Percentiles rank a stretch among this genome's conserved stretches.
Evolutionary conservation across 2,797 vertebrate genomes (phyloP).

Genomic region (Centropyge bicolor): DNA sequence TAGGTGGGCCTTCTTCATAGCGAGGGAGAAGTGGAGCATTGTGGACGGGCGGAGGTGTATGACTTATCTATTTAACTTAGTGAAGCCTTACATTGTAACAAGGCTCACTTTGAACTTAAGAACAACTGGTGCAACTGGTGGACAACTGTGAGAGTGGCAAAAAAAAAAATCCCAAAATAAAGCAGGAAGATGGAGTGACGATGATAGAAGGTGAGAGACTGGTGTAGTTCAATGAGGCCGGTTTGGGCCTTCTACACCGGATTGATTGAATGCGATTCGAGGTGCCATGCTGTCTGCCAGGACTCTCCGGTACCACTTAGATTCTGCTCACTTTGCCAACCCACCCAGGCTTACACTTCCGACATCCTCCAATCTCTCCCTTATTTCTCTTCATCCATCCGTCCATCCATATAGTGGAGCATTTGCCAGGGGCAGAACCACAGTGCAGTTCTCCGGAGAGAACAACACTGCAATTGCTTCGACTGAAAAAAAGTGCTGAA

Average conservation of each 20-base stretch:
- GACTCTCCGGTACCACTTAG: slow-evolving; percentile 62
- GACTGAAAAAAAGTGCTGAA: slow-evolving; percentile 47
- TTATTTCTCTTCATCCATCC: slow-evolving; percentile 29
- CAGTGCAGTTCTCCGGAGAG: slow-evolving; percentile 40
- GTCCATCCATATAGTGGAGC: slow-evolving; percentile 28
- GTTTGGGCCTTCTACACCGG: slow-evolving; percentile 35
- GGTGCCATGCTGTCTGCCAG: slow-evolving; percentile 75
- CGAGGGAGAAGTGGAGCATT: background rate
- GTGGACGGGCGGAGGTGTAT: background rate
- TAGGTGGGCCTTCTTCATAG: background rate
- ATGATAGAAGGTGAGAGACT: slow-evolving; percentile 37
- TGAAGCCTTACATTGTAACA: background rate
- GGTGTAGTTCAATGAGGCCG: slow-evolving; percentile 29
- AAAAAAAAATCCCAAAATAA: background rate
- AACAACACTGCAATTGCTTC: slow-evolving; percentile 52
- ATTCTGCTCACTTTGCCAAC: slow-evolving; percentile 69
- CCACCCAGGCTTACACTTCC: slow-evolving; percentile 44
- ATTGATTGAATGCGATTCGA: slow-evolving; percentile 74
- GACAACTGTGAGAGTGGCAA: background rate
- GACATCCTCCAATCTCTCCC: slow-evolving; percentile 39
- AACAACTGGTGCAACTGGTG: background rate
- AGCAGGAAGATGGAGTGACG: background rate
- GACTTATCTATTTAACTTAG: background rate
- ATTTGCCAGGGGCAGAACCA: slow-evolving; percentile 56
- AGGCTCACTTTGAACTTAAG: background rate